Evolutionary conservation across 2,888 invertebrate genomes (phyloP), one percentile per base, ranked within the genome.

Genomic region (Epistrophe eligans): DNA sequence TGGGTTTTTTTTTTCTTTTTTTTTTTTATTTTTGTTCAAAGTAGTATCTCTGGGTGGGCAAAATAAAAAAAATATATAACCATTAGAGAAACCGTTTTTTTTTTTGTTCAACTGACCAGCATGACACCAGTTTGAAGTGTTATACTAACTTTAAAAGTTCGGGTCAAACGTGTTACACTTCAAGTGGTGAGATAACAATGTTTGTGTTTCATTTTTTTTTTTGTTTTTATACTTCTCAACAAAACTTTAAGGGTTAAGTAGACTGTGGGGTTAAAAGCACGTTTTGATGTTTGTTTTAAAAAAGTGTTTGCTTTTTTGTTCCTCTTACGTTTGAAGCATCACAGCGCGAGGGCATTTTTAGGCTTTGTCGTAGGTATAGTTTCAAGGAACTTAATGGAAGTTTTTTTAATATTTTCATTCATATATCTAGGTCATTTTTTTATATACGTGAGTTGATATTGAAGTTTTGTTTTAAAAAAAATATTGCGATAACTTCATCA

Each of bases 81-180:
- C 40, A 62, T 43, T 38, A 58, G 58, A 58, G 58, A 35, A 38
- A 17, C 17, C 2, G 11, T 17, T 17, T 17, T 17, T 58, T 35
- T 11, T 17, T 10, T 57, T 57, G 32, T 58, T n/a, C 10, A 38
- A 58, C 58, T 58, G 58, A 58, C 58, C 58, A 58, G 58, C 58
- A 79, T 64, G 73, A 58, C 67, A 67, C 43, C 28, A 43, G n/a
- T 43, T n/a, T 19, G 35, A 60, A 73, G 67, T 74, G 80, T 64
- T 43, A 64, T 28, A 43, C 52, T 70, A 70, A 80, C 38, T 70
- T 71, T 70, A 19, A 15, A 35, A 67, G 45, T 58, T 5, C 38
- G n/a, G 70, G 55, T 76, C 76, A 67, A 70, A 81, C 76, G 76
- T 62, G 60, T 45, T 70, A 28, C 70, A 76, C 70, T 70, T 76